Evolutionary conservation across 2,113 vertebrate genomes (phyloP).

Genomic region (Cichladusa arquata): DNA sequence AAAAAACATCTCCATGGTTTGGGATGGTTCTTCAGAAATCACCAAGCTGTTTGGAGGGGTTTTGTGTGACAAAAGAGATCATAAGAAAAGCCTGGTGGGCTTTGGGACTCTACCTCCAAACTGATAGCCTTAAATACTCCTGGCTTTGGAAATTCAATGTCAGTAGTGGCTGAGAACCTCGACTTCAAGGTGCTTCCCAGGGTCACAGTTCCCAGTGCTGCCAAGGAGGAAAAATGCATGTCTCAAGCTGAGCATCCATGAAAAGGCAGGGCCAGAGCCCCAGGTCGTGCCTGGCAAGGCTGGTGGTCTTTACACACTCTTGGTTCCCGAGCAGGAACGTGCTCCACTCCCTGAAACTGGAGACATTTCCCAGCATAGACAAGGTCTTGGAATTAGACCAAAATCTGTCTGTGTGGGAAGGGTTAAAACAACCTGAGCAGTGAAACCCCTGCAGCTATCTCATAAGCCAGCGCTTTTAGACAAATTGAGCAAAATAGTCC

Average conservation of each 20-base stretch:
- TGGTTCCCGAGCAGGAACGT: rapidly evolving
- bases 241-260: not conserved
- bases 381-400: not conserved
- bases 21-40: not conserved
- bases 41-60: not conserved
- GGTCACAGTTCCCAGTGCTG: not conserved
- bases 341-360: not conserved
- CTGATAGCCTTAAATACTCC: not conserved
- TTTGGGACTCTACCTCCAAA: not conserved
- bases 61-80: not conserved
- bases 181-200: not conserved
- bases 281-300: not conserved
- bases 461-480: conserved; percentile 81
- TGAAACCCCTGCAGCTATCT: conserved; percentile 78
- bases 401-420: not conserved
- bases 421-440: conserved; percentile 79
- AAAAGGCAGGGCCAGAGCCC: not conserved
- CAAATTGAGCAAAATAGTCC: conserved; percentile 81
- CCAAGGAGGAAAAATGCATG: not conserved
- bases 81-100: not conserved
- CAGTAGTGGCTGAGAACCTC: not conserved
- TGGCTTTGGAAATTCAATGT: not conserved
- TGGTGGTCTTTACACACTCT: not conserved
- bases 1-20: not conserved
- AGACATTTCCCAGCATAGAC: not conserved